phyloP scores from a whole-genome alignment of 2,113 vertebrate species.

The Anarhynchus alexandrinus region DNA sequence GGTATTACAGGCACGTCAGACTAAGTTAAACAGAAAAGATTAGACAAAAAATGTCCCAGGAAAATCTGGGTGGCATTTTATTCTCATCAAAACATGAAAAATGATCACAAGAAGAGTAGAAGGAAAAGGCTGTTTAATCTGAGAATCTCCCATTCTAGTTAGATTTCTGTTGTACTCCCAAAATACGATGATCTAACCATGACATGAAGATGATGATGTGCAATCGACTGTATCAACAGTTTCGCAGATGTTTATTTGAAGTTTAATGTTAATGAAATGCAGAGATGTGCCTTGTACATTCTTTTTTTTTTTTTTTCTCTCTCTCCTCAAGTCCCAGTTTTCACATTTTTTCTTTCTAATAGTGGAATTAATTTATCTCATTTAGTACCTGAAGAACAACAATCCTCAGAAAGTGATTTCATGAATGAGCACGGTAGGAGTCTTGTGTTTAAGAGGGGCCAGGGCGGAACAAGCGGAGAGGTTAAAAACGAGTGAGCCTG shows the following conservation, averaged over 20 bases:
- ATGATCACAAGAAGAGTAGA: background rate
- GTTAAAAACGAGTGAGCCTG: background rate
- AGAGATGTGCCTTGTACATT: background rate
- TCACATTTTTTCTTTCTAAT: background rate
- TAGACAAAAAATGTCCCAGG: slow-evolving; percentile 19
- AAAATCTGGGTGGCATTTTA: slow-evolving; percentile 17
- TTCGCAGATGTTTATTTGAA: slow-evolving; percentile 56
- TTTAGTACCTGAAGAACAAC: background rate
- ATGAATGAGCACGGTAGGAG: background rate
- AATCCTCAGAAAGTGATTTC: background rate
- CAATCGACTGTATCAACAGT: slow-evolving; percentile 42
- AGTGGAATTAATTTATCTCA: background rate
- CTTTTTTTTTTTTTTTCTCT: background rate
- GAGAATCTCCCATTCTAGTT: slow-evolving; percentile 50
- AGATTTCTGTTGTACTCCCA: slow-evolving; percentile 37
- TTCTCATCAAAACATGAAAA: slow-evolving; percentile 39
- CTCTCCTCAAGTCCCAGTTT: background rate
- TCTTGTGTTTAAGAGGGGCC: background rate
- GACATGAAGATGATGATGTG: slow-evolving; percentile 50
- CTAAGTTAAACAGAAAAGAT: slow-evolving; percentile 64
- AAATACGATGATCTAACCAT: slow-evolving; percentile 35
- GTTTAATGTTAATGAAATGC: slow-evolving; percentile 59
- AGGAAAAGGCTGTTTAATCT: slow-evolving; percentile 20
- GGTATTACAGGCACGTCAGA: slow-evolving; percentile 62
- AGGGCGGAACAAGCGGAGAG: background rate